Percentiles rank a stretch among this genome's conserved stretches.
These are phyloP conservation scores for Nasonia giraulti DNA, from an alignment of 1,140 invertebrate genomes.

Conservation along the genomic window DNA sequence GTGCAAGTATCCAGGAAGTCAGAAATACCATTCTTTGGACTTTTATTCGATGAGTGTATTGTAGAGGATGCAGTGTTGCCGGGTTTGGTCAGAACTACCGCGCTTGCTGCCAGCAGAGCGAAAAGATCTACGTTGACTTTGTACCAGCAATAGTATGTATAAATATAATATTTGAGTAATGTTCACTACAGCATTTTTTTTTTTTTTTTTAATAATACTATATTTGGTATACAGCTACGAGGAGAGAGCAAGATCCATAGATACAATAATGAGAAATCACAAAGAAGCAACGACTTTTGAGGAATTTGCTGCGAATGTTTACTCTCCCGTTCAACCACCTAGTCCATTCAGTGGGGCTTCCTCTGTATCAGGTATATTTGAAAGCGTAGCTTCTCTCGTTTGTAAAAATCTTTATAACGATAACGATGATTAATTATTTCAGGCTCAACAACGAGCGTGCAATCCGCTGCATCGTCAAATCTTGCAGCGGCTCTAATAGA, in stretches of 20 bases:
- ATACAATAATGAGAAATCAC: conserved; percentile 91
- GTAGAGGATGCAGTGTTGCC: conserved; percentile 89
- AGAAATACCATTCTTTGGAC: conserved; percentile 95
- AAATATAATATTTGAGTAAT: conserved; percentile 29
- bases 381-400: background rate
- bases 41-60: conserved; percentile 95
- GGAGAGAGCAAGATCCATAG: conserved; percentile 90
- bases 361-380: conserved; percentile 68
- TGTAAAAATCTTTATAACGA: conserved; percentile 33
- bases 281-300: conserved; percentile 94
- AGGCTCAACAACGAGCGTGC: conserved; percentile 72
- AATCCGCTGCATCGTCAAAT: conserved; percentile 72
- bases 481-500: conserved; percentile 75
- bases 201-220: conserved; percentile 27
- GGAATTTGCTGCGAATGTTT: conserved; percentile 90
- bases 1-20: conserved; percentile 71
- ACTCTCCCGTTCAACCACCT: conserved; percentile 82
- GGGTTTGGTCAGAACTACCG: conserved; percentile 92
- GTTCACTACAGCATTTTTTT: background rate
- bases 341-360: conserved; percentile 73
- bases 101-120: conserved; percentile 92
- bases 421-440: conserved; percentile 42
- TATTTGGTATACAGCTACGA: conserved; percentile 83
- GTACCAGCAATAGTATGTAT: conserved; percentile 91
- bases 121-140: conserved; percentile 90